Evolutionary conservation across 2,113 vertebrate species (phyloP).

Genomic region (Cromileptes altivelis): DNA sequence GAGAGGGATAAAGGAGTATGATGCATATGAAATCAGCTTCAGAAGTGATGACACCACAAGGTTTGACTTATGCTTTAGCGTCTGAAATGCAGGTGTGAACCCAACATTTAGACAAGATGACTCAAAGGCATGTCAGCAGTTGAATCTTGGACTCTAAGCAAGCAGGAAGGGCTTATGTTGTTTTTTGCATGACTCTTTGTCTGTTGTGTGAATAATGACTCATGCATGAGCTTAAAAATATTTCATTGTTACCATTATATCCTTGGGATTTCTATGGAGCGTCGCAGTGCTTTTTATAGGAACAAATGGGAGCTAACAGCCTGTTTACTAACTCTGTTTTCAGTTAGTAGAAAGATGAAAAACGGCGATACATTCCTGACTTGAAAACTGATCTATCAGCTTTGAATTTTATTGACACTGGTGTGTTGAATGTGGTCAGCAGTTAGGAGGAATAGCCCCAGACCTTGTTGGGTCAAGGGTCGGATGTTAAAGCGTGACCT

Average conservation of each 20-base stretch:
- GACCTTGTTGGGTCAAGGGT: constrained; percentile 49
- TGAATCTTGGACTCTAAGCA: constrained; percentile 16
- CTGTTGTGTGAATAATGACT: constrained; percentile 58
- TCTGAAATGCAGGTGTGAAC: constrained; percentile 64
- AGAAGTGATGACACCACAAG: constrained; percentile 37
- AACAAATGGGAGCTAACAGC: constrained; percentile 23
- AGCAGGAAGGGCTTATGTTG: constrained; percentile 53
- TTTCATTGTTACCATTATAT: constrained; percentile 41
- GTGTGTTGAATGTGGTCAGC: constrained; percentile 30
- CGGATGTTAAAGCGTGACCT: constrained; percentile 58
- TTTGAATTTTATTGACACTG: constrained; percentile 9
- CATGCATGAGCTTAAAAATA: constrained; percentile 50
- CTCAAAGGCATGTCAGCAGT: constrained; percentile 61
- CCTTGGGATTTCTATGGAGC: constrained; percentile 20
- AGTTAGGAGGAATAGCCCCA: constrained; percentile 5
- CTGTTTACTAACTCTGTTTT: constrained; percentile 25
- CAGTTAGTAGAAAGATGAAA: background rate
- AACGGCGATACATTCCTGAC: background rate
- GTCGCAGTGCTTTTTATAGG: background rate
- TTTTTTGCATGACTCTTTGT: constrained; percentile 44
- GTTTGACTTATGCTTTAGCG: constrained; percentile 40
- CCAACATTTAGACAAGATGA: constrained; percentile 52
- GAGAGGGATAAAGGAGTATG: constrained; percentile 33
- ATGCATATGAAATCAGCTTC: constrained; percentile 36
- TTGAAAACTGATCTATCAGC: background rate